Conservation (phyloP, 2,797 vertebrate genomes). For the Limosa lapponica region DNA sequence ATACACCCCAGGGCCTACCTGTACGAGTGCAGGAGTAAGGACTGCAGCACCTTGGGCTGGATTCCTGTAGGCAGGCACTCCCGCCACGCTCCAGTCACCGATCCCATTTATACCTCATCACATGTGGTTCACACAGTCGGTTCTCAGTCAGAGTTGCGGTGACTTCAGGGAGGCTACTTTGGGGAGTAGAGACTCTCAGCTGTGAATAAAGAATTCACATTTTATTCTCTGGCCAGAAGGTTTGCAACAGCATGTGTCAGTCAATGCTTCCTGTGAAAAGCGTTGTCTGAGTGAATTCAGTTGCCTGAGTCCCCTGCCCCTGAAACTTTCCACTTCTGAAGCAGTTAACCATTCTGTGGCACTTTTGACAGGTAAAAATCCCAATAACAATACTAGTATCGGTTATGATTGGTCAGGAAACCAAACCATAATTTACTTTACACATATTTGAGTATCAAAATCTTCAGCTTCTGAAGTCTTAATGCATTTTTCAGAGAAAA, state of each 20-base stretch:
- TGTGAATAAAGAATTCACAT: not conserved
- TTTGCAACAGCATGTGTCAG: not conserved
- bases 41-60: not conserved
- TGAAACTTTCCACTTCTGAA: not conserved
- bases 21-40: not conserved
- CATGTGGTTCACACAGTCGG: not conserved
- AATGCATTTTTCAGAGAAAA: not conserved
- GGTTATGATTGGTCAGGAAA: not conserved
- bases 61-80: not conserved
- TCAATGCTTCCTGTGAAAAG: not conserved
- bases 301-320: not conserved
- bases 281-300: fast-evolving
- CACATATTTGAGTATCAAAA: not conserved
- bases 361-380: not conserved
- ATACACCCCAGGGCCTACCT: not conserved
- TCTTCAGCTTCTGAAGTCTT: not conserved
- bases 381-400: not conserved
- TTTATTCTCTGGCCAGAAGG: not conserved
- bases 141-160: not conserved
- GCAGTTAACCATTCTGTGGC: not conserved
- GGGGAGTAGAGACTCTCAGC: not conserved
- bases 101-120: not conserved
- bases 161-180: not conserved
- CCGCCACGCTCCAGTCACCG: fast-evolving
- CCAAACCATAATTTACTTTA: not conserved